These are phyloP conservation scores for Clarias batrachus DNA, from an alignment of 2,113 vertebrate species.

Conservation along the genomic window DNA sequence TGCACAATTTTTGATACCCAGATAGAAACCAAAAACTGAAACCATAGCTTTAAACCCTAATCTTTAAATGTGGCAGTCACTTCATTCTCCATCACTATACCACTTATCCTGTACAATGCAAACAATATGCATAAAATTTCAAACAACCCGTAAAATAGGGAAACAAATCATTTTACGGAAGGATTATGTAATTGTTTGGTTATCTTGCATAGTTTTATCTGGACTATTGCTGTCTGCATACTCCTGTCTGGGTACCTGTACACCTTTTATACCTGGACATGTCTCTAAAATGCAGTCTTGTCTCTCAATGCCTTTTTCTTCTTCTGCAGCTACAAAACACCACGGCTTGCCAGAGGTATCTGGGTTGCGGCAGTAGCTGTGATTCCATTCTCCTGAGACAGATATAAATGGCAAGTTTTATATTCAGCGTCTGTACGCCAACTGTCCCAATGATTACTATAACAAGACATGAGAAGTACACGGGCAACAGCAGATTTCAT, in stretches of 20 bases:
- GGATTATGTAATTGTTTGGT: not conserved
- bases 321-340: not conserved
- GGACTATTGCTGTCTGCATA: not conserved
- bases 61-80: not conserved
- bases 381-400: not conserved
- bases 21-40: not conserved
- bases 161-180: not conserved
- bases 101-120: no score
- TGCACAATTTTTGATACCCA: not conserved
- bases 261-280: not conserved
- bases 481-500: not conserved
- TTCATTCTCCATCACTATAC: no score
- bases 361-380: conserved; percentile 1
- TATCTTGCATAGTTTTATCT: not conserved
- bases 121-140: no score
- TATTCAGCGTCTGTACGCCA: not conserved
- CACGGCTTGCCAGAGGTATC: not conserved
- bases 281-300: not conserved
- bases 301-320: not conserved
- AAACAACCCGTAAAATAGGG: no score
- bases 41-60: not conserved
- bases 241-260: not conserved
- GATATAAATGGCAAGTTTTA: not conserved
- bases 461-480: not conserved
- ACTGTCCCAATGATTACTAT: not conserved